Evolutionary conservation across 2,113 vertebrate genomes (phyloP).

Genomic region (Octodon degus): DNA sequence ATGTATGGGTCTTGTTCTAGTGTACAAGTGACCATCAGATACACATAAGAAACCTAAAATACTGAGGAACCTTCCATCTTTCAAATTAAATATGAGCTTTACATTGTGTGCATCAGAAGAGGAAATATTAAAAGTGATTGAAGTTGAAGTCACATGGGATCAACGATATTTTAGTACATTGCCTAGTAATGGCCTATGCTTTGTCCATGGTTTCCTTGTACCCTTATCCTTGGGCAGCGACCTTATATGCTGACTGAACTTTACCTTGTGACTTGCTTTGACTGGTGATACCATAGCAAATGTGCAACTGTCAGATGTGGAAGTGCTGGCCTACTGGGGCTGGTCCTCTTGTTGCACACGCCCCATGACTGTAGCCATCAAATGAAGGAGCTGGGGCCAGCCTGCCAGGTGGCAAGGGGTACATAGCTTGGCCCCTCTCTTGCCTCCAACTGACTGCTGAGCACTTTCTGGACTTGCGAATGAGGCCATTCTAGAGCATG

Average conservation of each 20-base stretch:
- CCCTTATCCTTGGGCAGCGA: not conserved
- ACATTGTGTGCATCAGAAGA: not conserved
- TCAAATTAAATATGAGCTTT: not conserved
- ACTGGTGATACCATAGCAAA: not conserved
- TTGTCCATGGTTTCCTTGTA: not conserved
- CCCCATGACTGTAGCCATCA: not conserved
- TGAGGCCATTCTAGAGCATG: not conserved
- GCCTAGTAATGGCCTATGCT: not conserved
- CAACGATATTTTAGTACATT: not conserved
- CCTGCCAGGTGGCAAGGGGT: not conserved
- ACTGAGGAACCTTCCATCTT: not conserved
- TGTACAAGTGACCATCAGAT: not conserved
- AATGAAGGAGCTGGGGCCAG: not conserved
- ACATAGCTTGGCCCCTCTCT: not conserved
- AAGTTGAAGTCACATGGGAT: not conserved
- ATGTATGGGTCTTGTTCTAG: not conserved
- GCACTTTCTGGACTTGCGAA: not conserved
- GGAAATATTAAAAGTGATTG: constrained; percentile 1
- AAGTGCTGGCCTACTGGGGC: not conserved
- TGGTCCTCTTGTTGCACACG: not conserved
- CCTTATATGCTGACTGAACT: not conserved
- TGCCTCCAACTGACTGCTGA: not conserved
- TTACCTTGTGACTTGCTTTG: not conserved
- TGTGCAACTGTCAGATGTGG: not conserved
- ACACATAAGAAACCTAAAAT: not conserved